These are phyloP conservation scores for Cyclargus thomasi DNA, from an alignment of 1,140 invertebrate species.

Conservation along the genomic window DNA sequence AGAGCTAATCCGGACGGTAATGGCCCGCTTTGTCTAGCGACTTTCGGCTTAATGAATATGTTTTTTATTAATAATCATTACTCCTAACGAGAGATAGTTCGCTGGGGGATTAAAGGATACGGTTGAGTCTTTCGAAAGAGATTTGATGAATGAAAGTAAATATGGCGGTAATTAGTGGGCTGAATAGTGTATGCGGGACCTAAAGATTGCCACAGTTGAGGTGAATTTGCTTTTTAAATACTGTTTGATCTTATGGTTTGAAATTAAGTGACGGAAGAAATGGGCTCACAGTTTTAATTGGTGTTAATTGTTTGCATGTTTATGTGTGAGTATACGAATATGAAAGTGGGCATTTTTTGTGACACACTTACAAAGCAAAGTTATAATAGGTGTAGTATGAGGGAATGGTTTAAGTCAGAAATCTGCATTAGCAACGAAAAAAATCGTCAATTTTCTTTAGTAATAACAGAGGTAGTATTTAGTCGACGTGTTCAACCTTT, in stretches of 20 bases:
- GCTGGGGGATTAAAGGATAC: background rate
- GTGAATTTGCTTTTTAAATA: background rate
- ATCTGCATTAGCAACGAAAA: too few species aligned
- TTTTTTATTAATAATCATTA: slow-evolving; percentile 10
- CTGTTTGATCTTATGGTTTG: background rate
- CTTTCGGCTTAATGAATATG: slow-evolving; percentile 38
- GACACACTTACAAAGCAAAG: too few species aligned
- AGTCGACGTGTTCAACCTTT: too few species aligned
- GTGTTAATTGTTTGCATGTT: background rate
- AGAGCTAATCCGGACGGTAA: slow-evolving; percentile 70
- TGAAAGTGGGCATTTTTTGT: too few species aligned
- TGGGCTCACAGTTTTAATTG: background rate
- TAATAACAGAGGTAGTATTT: too few species aligned
- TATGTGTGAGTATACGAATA: background rate
- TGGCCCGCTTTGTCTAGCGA: slow-evolving; percentile 63
- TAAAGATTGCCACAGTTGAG: background rate
- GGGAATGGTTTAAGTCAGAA: too few species aligned
- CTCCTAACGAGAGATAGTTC: background rate
- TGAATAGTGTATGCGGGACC: background rate
- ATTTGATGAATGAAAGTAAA: slow-evolving; percentile 1
- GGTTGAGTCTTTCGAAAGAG: background rate
- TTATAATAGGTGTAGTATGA: too few species aligned
- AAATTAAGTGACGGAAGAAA: background rate
- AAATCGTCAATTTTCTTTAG: too few species aligned
- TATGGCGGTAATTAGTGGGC: background rate